Percentiles rank a stretch among this genome's conserved stretches.
phyloP scores from a whole-genome alignment of 2,888 invertebrate genomes.

The Arge pagana region DNA sequence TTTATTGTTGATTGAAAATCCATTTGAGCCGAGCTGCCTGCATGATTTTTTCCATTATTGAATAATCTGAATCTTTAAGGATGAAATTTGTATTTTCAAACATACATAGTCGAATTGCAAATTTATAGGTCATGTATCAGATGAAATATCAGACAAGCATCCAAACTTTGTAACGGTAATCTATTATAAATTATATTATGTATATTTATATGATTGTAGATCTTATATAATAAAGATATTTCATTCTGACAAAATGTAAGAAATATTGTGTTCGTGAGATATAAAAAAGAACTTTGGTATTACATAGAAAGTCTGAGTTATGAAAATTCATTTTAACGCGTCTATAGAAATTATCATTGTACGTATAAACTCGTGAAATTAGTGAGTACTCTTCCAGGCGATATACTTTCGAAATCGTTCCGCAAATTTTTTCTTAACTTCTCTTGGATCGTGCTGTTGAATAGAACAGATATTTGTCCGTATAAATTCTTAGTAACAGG shows the following conservation, averaged over 20 bases:
- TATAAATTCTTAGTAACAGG: conserved; percentile 1
- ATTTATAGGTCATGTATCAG: conserved; percentile 9
- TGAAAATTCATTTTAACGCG: background rate
- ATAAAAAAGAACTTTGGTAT: conserved; percentile 16
- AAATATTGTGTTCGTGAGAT: too few relatives aligned
- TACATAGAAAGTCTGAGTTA: background rate
- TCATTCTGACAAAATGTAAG: conserved; percentile 15
- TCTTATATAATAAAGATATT: conserved; percentile 22
- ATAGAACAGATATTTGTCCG: conserved; percentile 2
- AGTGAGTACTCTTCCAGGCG: background rate
- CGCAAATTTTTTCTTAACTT: conserved; percentile 42
- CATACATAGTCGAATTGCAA: background rate
- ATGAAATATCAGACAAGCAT: conserved; percentile 8
- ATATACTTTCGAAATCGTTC: conserved; percentile 34
- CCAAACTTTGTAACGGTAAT: conserved; percentile 7
- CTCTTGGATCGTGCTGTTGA: conserved; percentile 45
- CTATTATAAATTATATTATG: conserved; percentile 18
- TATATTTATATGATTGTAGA: conserved; percentile 25
- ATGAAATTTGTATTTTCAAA: background rate
- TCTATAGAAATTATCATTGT: background rate
- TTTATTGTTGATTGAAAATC: too few relatives aligned
- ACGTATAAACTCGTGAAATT: background rate
- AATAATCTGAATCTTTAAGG: background rate
- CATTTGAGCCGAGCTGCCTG: too few relatives aligned
- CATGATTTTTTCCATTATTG: too few relatives aligned